Base-by-base conservation (phyloP, 2,113 vertebrate genomes). In the Cygnus atratus region DNA sequence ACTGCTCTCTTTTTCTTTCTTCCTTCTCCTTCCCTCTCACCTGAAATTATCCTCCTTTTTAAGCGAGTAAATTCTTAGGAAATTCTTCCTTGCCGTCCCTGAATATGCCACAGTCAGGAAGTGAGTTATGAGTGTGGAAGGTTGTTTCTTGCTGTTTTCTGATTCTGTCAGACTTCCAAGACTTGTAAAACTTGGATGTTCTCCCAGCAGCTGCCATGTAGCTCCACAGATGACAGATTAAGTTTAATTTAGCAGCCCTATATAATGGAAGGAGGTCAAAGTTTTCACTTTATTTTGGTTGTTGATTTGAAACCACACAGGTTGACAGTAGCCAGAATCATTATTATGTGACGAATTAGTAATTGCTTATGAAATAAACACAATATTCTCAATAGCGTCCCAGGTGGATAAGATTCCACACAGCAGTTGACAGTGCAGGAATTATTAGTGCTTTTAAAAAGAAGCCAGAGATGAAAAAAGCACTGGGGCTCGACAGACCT, bases 251-350 rank as follows among this genome's bases (percentile, higher is more conserved):
- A 87, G 33, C 0, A 1, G 28, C 41, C n/a, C 54, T 89, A n/a
- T 50, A 68, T 93, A 88, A 95, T 87, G 78, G 75, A 94, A 92
- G 57, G 29, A 93, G 84, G 88, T 95, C 88, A 86, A 92, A 46
- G 77, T 89, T 96, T 94, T 87, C n/a, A 50, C 73, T 93, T 72
- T 48, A 35, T 90, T 93, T 94, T 80, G 29, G 6, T 84, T 80
- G 55, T 72, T 91, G 78, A 39, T 91, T 94, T 90, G 82, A 87
- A 80, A 84, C 62, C 84, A 90, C 41, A 5, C 50, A 73, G 41
- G 17, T 2, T 92, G 70, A 79, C 66, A 68, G 39, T 79, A 82
- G 83, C 73, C 73, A 85, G 50, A 87, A 88, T 92, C 44, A 20
- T 93, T 94, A 73, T n/a, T 68, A 7, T 41, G 17, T 76, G 62